Conservation (phyloP, 1,140 invertebrate genomes). For the Heliconius congener region DNA sequence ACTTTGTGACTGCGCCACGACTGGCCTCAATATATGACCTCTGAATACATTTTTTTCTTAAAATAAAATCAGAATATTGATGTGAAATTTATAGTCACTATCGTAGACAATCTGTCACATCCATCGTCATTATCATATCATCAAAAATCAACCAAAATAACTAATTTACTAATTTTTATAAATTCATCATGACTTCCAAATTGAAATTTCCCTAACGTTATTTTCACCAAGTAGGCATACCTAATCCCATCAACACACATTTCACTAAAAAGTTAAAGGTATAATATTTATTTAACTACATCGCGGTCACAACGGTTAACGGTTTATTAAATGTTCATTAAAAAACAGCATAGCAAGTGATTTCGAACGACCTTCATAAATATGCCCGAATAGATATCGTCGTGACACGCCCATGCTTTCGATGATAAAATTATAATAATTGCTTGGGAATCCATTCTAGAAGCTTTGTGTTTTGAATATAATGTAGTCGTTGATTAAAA, state of each 20-base stretch:
- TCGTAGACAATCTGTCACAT: neutral
- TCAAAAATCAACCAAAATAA: neutral
- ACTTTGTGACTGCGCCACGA: too few species aligned
- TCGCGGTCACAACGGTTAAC: constrained; percentile 22
- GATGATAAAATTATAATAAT: constrained; percentile 21
- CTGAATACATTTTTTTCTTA: too few species aligned
- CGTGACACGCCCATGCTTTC: constrained; percentile 12
- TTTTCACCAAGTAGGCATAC: neutral
- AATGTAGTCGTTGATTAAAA: neutral
- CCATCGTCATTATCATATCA: neutral
- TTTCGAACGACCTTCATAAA: constrained; percentile 45
- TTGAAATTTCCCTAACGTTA: neutral
- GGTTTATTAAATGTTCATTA: constrained; percentile 31
- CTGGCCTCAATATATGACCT: too few species aligned
- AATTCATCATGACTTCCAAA: neutral
- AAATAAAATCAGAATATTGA: too few species aligned
- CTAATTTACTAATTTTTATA: neutral
- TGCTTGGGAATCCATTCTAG: constrained; percentile 12
- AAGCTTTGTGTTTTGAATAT: neutral
- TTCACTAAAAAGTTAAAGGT: neutral
- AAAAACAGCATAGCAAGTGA: constrained; percentile 29
- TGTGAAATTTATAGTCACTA: too few species aligned
- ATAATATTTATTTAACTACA: constrained; percentile 28
- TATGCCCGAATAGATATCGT: constrained; percentile 35
- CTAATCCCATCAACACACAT: neutral